Percentiles rank a stretch among this genome's conserved stretches.
Evolutionary conservation across 2,797 vertebrate genomes (phyloP).

Genomic region (Chanos chanos): DNA sequence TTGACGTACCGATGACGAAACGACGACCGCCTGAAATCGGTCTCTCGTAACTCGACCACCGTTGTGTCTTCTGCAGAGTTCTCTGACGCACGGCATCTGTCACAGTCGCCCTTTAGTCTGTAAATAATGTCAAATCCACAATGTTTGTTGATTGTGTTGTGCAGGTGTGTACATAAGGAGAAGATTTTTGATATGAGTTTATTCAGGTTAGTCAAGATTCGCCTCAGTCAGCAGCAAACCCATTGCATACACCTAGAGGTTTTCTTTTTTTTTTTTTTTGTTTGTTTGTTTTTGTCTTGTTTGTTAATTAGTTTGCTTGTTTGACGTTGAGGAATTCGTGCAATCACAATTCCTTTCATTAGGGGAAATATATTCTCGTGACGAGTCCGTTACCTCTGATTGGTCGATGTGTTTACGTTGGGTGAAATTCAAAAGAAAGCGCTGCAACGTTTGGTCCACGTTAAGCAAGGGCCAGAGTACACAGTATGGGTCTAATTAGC

Average conservation of each 20-base stretch:
- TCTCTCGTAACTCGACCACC: background rate
- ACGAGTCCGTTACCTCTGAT: background rate
- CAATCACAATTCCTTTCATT: constrained; percentile 5
- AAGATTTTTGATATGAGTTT: constrained; percentile 37
- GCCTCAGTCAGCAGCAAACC: constrained; percentile 25
- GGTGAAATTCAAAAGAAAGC: background rate
- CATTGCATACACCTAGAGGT: constrained; percentile 18
- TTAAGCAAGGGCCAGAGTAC: no score
- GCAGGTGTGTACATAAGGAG: constrained; percentile 53
- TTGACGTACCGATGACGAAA: background rate
- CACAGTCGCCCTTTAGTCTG: constrained; percentile 69
- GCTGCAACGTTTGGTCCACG: background rate
- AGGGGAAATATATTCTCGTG: no score
- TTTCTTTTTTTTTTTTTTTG: constrained; percentile 16
- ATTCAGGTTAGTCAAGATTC: constrained; percentile 12
- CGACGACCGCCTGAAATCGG: background rate
- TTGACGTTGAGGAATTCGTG: constrained; percentile 21
- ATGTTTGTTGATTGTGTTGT: constrained; percentile 54
- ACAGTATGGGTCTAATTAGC: no score
- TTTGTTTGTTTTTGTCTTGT: constrained; percentile 21
- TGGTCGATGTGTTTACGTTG: background rate
- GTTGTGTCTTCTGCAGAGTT: constrained; percentile 33
- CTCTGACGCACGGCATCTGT: constrained; percentile 49
- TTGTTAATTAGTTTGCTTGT: constrained; percentile 10
- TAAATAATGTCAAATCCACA: constrained; percentile 62